Evolutionary conservation across 2,113 vertebrate species (phyloP).

Genomic region (Leuciscus idus): DNA sequence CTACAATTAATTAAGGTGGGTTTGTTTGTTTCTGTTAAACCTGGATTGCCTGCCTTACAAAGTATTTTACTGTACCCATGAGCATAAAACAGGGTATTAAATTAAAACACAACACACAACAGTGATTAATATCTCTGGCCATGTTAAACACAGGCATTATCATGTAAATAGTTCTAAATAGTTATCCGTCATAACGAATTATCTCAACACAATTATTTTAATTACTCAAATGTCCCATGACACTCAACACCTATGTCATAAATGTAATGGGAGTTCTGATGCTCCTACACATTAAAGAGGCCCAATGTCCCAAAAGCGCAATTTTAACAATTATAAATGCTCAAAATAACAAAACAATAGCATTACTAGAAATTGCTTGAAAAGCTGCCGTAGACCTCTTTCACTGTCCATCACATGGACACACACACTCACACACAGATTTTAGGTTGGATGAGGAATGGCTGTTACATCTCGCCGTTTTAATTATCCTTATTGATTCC

Average conservation of each 20-base stretch:
- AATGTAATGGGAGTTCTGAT: not conserved
- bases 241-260: constrained; percentile 21
- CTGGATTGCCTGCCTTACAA: constrained; percentile 20
- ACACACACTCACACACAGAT: constrained; percentile 45
- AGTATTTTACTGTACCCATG: constrained; percentile 18
- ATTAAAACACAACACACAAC: constrained; percentile 30
- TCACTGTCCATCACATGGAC: not conserved
- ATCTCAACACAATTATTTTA: constrained; percentile 31
- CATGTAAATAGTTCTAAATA: constrained; percentile 16
- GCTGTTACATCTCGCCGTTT: constrained; percentile 71
- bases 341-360: constrained; percentile 24
- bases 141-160: constrained; percentile 41
- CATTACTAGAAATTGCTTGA: constrained; percentile 30
- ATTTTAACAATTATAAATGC: constrained; percentile 7
- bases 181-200: constrained; percentile 9
- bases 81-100: constrained; percentile 34
- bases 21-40: constrained; percentile 42
- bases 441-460: constrained; percentile 67
- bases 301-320: not conserved
- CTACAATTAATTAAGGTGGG: constrained; percentile 33
- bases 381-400: not conserved
- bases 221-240: constrained; percentile 19
- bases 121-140: constrained; percentile 31
- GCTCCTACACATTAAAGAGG: constrained; percentile 29
- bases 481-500: constrained; percentile 79